Conservation (phyloP, 2,888 invertebrate genomes). For the Lasioglossum calceatum region DNA sequence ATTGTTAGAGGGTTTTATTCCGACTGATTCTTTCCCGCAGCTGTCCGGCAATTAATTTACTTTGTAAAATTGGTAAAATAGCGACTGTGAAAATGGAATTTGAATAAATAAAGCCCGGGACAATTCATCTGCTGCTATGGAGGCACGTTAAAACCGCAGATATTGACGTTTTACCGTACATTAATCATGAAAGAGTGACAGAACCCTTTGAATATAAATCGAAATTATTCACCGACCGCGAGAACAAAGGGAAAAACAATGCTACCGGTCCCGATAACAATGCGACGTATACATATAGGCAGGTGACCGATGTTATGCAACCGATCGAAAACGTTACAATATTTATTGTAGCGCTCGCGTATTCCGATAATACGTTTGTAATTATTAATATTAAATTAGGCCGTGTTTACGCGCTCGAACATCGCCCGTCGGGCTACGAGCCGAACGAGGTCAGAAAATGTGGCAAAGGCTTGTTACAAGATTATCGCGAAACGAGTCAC, state of each 20-base stretch:
- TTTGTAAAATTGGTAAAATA: not conserved
- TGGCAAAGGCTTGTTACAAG: not conserved
- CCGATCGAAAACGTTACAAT: not conserved
- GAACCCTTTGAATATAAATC: constrained; percentile 2
- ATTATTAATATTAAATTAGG: not conserved
- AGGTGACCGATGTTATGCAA: not conserved
- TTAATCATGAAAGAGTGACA: constrained; percentile 15
- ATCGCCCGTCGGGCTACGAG: not conserved
- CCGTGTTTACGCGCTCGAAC: not conserved
- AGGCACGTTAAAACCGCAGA: not conserved
- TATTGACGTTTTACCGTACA: constrained; percentile 1
- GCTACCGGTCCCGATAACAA: not conserved
- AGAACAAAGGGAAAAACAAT: constrained; percentile 4
- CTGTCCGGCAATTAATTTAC: not conserved
- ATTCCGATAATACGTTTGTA: not conserved
- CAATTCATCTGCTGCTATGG: not conserved
- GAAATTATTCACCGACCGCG: not conserved
- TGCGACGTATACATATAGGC: not conserved
- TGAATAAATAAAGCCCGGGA: constrained; percentile 2
- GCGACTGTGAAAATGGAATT: not conserved
- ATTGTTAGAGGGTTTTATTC: not conserved
- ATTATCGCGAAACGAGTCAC: not conserved
- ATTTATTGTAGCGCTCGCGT: not conserved
- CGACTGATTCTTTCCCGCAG: not conserved
- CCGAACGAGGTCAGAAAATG: not conserved